Evolutionary conservation across 1,140 invertebrate species (phyloP).

Genomic region (Drosophila paulistorum): DNA sequence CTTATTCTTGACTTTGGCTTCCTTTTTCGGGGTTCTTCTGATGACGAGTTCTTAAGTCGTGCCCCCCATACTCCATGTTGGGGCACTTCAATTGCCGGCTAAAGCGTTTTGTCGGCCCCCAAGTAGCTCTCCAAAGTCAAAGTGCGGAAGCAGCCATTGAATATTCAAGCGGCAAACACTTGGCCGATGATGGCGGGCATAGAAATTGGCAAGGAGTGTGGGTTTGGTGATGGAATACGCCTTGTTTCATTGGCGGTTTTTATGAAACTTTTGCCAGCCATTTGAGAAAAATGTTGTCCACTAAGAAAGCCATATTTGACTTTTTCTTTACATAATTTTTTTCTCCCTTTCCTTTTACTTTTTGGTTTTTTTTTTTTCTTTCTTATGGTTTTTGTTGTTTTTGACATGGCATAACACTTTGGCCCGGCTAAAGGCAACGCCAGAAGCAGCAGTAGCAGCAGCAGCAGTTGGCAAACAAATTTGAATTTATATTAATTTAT

Average conservation of each 20-base stretch:
- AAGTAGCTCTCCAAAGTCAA: slow-evolving; percentile 58
- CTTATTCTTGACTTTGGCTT: slow-evolving; percentile 1
- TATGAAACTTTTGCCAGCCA: slow-evolving; percentile 69
- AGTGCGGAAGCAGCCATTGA: slow-evolving; percentile 72
- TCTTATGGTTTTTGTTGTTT: slow-evolving; percentile 20
- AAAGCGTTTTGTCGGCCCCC: slow-evolving; percentile 54
- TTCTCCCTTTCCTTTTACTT: not conserved
- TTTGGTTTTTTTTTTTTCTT: not conserved
- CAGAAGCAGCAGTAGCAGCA: slow-evolving; percentile 12
- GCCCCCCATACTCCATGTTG: not conserved
- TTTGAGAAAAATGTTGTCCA: slow-evolving; percentile 69
- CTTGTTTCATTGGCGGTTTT: slow-evolving; percentile 70
- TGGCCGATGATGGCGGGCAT: slow-evolving; percentile 12
- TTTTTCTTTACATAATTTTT: slow-evolving; percentile 46
- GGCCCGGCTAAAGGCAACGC: slow-evolving; percentile 19
- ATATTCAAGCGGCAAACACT: slow-evolving; percentile 72
- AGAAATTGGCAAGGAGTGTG: slow-evolving; percentile 8
- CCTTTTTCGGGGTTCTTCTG: slow-evolving; percentile 13
- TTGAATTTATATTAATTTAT: slow-evolving; percentile 82
- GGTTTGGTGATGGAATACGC: slow-evolving; percentile 21
- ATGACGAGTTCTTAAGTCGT: slow-evolving; percentile 13
- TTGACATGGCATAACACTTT: slow-evolving; percentile 75
- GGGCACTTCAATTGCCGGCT: slow-evolving; percentile 26
- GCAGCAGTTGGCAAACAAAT: slow-evolving; percentile 80
- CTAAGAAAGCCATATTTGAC: slow-evolving; percentile 37